phyloP scores from a whole-genome alignment of 2,888 invertebrate genomes.

The Fragum whitleyi region DNA sequence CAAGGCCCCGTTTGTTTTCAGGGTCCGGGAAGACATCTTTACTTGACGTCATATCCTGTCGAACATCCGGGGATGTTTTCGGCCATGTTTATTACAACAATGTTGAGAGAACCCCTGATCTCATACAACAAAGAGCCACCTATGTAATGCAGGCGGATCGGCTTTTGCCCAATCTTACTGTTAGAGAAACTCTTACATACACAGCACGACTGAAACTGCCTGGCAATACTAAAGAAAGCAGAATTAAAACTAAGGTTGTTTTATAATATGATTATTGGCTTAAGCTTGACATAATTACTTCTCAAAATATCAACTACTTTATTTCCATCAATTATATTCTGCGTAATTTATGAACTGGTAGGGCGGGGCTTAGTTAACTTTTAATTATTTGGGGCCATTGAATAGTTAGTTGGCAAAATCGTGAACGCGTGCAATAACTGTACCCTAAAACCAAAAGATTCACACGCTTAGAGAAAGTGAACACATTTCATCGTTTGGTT shows the following conservation, averaged over 20 bases:
- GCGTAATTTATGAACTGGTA: no score
- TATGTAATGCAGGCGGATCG: conserved; percentile 95
- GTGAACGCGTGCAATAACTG: no score
- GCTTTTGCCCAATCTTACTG: conserved; percentile 93
- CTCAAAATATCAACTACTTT: no score
- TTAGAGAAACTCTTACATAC: conserved; percentile 89
- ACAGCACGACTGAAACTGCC: conserved; percentile 83
- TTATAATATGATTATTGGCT: no score
- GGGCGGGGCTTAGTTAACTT: no score
- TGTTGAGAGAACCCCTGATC: conserved; percentile 86
- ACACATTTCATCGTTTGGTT: no score
- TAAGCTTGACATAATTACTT: no score
- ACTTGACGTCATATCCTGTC: conserved; percentile 92
- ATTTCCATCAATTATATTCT: no score
- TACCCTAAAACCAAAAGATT: no score
- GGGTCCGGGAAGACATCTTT: conserved; percentile 90
- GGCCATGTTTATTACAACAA: conserved; percentile 68
- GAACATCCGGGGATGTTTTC: conserved; percentile 85
- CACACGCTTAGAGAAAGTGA: no score
- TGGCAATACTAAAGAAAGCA: conserved; percentile 36
- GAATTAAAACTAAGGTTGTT: conserved; percentile 60
- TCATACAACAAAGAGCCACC: conserved; percentile 93
- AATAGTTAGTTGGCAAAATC: no score
- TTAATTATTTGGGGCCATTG: no score
- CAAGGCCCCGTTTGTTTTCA: conserved; percentile 8